Evolutionary conservation across 2,113 vertebrate genomes (phyloP), one percentile per base, ranked within the genome.

Genomic region (Anhinga rufa): DNA sequence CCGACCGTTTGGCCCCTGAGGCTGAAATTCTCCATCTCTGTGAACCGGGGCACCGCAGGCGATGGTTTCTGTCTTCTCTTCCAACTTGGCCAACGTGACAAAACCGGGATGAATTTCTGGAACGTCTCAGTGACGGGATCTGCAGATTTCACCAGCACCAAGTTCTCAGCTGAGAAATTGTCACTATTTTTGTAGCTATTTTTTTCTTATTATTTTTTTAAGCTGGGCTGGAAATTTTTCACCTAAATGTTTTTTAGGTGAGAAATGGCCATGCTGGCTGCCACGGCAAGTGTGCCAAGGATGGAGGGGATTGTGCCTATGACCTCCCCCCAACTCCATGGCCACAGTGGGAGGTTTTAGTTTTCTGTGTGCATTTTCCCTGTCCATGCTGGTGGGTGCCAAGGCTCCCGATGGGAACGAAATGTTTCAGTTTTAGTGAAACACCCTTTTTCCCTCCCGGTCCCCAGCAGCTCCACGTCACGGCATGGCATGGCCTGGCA

Each of bases 361-460:
- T 54, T 80, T 80, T 86, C 84, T 3, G 1, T 7, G 55, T 70
- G 82, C 55, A 61, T 93, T 85, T 12, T 12, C 51, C 65, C 36
- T 0, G 1, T 31, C 48, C 61, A 18, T 1, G 17, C 68, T 2
- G 2, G 31, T 1, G 16, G 75, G 40, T 81, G 42, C 42, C 31
- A 8, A 65, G 40, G 32, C 32, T 42, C 66, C 32, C 0, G 4
- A 31, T 61, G 71, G 76, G 83, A 80, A 74, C 0, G 9, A 70
- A 86, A 51, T 34, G 90, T 94, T 96, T 96, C 96, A 84, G 92
- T 97, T 96, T 94, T 97, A 96, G 85, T 95, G 95, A 96, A 97
- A 93, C 93, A 57, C 17, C 16, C 48, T 80, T 44, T 49, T 25
- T 58, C 28, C 12, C 22, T 40, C 40, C 57, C 2, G 3, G 14